Conservation (phyloP, 2,113 vertebrate species). For the Brevimyrus niger region DNA sequence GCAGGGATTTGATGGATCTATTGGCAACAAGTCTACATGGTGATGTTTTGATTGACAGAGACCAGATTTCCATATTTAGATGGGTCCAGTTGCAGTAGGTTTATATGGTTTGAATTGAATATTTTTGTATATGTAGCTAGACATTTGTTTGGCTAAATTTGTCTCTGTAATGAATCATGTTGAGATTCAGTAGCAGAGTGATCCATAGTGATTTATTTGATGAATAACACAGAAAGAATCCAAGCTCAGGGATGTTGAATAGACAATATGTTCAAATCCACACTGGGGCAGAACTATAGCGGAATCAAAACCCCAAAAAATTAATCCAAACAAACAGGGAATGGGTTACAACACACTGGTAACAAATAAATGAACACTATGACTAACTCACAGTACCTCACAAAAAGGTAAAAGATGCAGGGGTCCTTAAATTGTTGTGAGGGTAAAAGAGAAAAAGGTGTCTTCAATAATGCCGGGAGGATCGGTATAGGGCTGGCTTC, state of each 20-base stretch:
- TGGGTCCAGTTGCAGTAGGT: background rate
- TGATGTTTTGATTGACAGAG: background rate
- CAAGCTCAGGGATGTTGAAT: background rate
- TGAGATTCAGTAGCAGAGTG: background rate
- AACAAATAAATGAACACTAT: background rate
- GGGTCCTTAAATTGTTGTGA: background rate
- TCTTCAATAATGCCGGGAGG: background rate
- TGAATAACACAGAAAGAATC: background rate
- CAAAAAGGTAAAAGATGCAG: background rate
- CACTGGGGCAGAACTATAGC: background rate
- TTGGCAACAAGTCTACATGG: background rate
- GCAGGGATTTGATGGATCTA: background rate
- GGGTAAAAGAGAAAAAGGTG: background rate
- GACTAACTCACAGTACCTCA: background rate
- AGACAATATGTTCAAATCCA: background rate
- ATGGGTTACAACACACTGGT: background rate
- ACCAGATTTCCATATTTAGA: background rate
- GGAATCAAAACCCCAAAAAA: background rate
- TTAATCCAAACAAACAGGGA: background rate
- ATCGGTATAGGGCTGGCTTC: background rate
- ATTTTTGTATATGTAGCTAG: background rate
- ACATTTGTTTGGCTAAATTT: background rate
- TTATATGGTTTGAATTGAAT: background rate
- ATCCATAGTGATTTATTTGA: background rate
- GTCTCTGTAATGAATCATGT: background rate